Percentiles rank a stretch among this genome's conserved stretches.
Evolutionary conservation across 2,797 vertebrate genomes (phyloP).

Genomic region (Silurus aristotelis): DNA sequence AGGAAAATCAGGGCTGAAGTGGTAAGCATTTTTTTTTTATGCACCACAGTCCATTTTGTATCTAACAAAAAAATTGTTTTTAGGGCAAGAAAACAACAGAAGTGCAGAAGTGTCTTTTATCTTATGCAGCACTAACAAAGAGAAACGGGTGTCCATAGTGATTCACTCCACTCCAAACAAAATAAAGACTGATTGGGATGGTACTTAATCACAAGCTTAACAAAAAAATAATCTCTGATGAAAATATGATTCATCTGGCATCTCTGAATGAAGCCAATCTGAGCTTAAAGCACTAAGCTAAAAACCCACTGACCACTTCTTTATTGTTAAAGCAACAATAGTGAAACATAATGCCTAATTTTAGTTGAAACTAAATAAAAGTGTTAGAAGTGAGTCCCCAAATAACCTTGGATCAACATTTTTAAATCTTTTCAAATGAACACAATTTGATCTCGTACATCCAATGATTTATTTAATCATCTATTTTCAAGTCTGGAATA

Average conservation of each 20-base stretch:
- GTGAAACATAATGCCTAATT: neutral
- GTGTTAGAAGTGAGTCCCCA: neutral
- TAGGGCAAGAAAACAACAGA: neutral
- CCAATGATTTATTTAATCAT: neutral
- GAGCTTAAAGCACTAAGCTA: neutral
- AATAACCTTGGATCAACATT: neutral
- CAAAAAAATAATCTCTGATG: neutral
- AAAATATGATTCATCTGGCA: neutral
- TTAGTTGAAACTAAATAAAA: neutral
- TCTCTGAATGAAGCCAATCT: constrained; percentile 7
- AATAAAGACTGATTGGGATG: neutral
- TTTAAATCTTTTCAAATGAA: neutral
- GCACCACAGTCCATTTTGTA: neutral
- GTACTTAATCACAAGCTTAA: neutral
- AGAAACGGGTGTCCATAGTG: neutral
- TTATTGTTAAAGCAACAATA: neutral
- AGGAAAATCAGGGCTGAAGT: neutral
- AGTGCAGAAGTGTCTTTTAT: neutral
- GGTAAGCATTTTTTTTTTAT: neutral
- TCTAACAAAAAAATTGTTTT: neutral
- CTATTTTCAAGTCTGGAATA: neutral
- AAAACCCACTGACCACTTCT: constrained; percentile 4
- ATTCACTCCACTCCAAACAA: neutral
- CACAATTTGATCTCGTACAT: neutral
- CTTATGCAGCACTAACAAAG: neutral